Conservation (phyloP, 2,113 vertebrate genomes). For the Chaetops frenatus region DNA sequence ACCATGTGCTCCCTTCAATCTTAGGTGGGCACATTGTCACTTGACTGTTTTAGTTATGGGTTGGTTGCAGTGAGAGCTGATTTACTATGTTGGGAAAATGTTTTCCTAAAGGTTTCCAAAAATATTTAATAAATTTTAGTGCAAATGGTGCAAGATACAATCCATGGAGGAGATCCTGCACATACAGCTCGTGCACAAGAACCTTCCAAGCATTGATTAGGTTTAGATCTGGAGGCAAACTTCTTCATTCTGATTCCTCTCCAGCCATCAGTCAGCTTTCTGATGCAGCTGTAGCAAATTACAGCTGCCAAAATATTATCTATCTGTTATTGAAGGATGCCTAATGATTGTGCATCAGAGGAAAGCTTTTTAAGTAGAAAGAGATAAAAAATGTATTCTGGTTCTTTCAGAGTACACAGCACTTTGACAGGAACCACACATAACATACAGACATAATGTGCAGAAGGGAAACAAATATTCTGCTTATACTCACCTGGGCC, state of each 20-base stretch:
- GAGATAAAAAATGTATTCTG: neutral
- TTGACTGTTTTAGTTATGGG: neutral
- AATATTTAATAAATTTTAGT: neutral
- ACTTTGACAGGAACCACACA: neutral
- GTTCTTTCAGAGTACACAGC: neutral
- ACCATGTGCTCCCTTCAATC: neutral
- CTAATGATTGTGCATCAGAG: neutral
- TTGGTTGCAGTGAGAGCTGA: neutral
- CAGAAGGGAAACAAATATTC: neutral
- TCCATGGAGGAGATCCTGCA: neutral
- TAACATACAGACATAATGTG: neutral
- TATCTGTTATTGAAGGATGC: neutral
- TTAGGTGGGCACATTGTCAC: neutral
- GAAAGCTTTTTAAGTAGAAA: neutral
- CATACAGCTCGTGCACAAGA: accelerated
- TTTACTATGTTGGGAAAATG: neutral
- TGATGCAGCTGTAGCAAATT: neutral
- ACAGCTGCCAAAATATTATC: slow-evolving; percentile 6
- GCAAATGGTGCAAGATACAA: neutral
- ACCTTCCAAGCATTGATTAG: neutral
- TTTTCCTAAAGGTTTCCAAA: neutral
- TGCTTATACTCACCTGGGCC: neutral
- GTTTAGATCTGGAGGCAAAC: neutral
- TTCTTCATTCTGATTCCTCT: neutral
- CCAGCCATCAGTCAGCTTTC: neutral